Evolutionary conservation across 1,140 invertebrate species (phyloP).

Genomic region (Spodoptera frugiperda): DNA sequence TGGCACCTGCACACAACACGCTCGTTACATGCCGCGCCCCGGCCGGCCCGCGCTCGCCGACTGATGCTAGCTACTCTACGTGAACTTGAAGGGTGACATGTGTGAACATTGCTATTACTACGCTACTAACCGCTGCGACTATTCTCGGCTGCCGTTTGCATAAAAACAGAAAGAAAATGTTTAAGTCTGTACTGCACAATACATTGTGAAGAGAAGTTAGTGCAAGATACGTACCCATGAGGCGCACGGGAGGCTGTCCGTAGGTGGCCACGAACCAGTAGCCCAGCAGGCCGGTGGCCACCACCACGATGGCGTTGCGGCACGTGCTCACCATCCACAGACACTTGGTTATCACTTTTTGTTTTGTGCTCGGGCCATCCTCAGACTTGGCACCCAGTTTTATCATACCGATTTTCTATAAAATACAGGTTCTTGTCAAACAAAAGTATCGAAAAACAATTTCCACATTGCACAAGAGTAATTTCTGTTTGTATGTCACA

Average conservation of each 20-base stretch:
- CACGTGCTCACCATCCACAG: slow-evolving; percentile 90
- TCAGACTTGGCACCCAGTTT: slow-evolving; percentile 86
- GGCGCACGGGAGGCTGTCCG: slow-evolving; percentile 86
- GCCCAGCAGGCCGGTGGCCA: slow-evolving; percentile 88
- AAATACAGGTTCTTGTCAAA: slow-evolving; percentile 41
- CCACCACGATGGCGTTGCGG: slow-evolving; percentile 92
- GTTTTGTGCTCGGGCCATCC: slow-evolving; percentile 81
- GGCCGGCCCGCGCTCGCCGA: background rate
- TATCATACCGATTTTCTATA: slow-evolving; percentile 87
- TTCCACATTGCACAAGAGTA: too few species aligned
- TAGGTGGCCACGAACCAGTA: slow-evolving; percentile 81
- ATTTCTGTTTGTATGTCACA: too few species aligned
- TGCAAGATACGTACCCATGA: slow-evolving; percentile 87
- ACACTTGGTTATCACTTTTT: slow-evolving; percentile 83
- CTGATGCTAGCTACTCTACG: slow-evolving; percentile 8
- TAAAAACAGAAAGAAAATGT: slow-evolving; percentile 53
- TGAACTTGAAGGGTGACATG: slow-evolving; percentile 40
- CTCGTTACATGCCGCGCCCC: background rate
- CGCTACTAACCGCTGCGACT: slow-evolving; percentile 72
- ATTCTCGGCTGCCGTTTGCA: slow-evolving; percentile 69
- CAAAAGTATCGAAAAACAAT: too few species aligned
- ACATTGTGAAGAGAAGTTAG: too few species aligned
- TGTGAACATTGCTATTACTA: slow-evolving; percentile 43
- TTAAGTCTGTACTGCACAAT: background rate
- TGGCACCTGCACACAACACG: slow-evolving; percentile 80